Evolutionary conservation across 2,113 vertebrate genomes (phyloP).

Genomic region (Calypte anna): DNA sequence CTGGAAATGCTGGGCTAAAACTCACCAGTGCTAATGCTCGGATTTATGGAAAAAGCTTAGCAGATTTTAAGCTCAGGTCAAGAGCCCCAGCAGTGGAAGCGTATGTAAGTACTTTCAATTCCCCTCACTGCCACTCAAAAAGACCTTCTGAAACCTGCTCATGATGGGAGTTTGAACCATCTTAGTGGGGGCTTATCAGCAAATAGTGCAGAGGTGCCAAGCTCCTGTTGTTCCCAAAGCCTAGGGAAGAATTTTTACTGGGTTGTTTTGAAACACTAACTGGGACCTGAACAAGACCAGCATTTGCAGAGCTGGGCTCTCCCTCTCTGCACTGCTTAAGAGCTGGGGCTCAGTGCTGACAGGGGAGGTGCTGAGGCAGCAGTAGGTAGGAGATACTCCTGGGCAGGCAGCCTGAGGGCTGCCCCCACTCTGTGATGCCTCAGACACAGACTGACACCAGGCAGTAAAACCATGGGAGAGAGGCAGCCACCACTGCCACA

Average conservation of each 20-base stretch:
- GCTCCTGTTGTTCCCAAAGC: background rate
- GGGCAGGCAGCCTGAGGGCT: background rate
- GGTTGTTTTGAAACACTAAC: background rate
- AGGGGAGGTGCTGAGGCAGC: background rate
- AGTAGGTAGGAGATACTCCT: background rate
- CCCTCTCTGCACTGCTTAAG: background rate
- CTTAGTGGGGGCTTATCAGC: background rate
- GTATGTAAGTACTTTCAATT: background rate
- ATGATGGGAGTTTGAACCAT: background rate
- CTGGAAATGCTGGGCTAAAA: background rate
- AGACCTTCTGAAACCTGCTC: background rate
- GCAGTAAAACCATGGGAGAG: background rate
- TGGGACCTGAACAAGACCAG: background rate
- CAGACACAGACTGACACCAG: fast-evolving
- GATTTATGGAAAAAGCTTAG: background rate
- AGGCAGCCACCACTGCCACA: background rate
- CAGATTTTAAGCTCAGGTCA: constrained; percentile 34
- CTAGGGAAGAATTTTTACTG: background rate
- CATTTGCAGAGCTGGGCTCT: background rate
- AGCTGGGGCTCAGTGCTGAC: background rate
- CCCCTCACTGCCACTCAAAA: fast-evolving
- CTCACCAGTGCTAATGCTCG: background rate
- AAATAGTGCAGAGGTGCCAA: background rate
- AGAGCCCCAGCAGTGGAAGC: constrained; percentile 4
- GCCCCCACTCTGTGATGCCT: background rate